Percentiles rank a stretch among this genome's conserved stretches.
Conservation (phyloP, 2,888 invertebrate genomes). For the Eupithecia tripunctaria region DNA sequence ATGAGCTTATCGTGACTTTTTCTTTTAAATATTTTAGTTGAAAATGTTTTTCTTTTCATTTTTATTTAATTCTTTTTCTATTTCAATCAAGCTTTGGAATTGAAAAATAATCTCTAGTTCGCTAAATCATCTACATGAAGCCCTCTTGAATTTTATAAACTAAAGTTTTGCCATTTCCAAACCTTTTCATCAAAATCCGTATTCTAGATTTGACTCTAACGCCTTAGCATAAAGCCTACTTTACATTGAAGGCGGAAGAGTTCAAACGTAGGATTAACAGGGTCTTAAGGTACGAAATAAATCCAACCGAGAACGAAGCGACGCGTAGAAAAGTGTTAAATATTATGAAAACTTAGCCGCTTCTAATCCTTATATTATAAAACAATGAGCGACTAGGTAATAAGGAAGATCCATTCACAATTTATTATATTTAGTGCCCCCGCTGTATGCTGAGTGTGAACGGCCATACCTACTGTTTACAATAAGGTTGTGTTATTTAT, state of each 20-base stretch:
- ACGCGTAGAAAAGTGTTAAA: constrained; percentile 20
- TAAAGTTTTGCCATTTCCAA: constrained; percentile 3
- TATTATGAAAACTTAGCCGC: neutral
- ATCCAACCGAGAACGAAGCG: constrained; percentile 33
- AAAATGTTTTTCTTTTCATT: neutral
- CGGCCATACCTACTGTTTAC: no score
- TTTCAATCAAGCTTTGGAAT: neutral
- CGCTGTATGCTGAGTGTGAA: neutral
- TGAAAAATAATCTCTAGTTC: neutral
- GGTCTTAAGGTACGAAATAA: constrained; percentile 44
- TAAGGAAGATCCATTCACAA: neutral
- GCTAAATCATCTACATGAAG: neutral
- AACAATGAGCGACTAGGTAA: neutral
- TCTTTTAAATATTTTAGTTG: neutral
- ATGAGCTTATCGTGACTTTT: neutral
- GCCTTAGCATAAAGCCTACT: constrained; percentile 11
- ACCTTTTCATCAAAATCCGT: neutral
- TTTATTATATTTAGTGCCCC: neutral
- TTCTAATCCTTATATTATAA: neutral
- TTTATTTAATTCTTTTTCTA: neutral
- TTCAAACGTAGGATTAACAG: constrained; percentile 40
- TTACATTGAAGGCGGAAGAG: constrained; percentile 18
- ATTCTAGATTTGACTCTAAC: constrained; percentile 1
- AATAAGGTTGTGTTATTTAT: no score
- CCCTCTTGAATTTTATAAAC: neutral